A percentile compares a stretch with the other conserved stretches of the same genome.
phyloP scores from a whole-genome alignment of 2,113 vertebrate genomes.

The Suricata suricatta region DNA sequence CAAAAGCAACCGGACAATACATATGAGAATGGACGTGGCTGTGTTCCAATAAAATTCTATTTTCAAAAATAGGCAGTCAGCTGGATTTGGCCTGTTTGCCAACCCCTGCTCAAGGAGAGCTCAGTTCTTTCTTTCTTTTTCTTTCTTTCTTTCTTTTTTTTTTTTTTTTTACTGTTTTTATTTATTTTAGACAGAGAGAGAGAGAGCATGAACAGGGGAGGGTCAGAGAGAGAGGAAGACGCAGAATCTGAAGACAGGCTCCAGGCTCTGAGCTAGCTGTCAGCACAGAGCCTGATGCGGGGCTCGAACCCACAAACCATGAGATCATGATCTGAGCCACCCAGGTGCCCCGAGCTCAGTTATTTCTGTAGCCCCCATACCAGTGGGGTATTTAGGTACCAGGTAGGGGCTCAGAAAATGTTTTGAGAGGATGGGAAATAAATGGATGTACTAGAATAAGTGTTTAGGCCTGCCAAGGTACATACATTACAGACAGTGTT shows the following conservation, averaged over 20 bases:
- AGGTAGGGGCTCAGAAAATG: neutral
- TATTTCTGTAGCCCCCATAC: neutral
- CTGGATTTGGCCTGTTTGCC: neutral
- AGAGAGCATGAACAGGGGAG: no score
- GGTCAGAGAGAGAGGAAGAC: no score
- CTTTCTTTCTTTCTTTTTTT: no score
- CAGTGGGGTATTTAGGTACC: neutral
- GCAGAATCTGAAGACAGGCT: no score
- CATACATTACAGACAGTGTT: neutral
- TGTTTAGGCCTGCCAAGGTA: neutral
- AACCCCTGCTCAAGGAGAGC: neutral
- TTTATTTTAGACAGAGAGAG: no score
- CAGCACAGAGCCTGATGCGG: no score
- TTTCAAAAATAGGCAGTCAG: neutral
- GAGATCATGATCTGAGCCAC: no score
- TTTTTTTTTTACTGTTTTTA: no score
- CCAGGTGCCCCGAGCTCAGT: neutral
- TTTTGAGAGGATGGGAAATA: neutral
- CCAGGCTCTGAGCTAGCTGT: no score
- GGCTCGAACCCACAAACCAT: no score
- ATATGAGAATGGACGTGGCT: neutral
- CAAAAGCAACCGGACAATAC: neutral
- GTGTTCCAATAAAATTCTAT: neutral
- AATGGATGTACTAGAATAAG: neutral
- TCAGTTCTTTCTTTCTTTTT: neutral